A percentile compares a stretch with the other conserved stretches of the same genome.
Evolutionary conservation across 1,140 invertebrate species (phyloP).

Genomic region (Heliconius hermathena): DNA sequence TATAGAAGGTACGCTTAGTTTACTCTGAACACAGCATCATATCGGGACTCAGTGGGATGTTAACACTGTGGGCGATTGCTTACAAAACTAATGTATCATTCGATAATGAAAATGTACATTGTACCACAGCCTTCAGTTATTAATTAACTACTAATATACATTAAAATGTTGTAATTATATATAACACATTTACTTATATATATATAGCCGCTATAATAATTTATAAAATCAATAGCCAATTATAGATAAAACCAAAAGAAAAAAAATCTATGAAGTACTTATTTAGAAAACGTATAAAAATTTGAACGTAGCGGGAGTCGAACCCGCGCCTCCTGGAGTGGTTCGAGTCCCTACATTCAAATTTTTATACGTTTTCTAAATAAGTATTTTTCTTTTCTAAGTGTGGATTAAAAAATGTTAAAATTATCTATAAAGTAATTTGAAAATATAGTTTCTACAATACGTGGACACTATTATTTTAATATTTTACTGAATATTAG

Average conservation of each 20-base stretch:
- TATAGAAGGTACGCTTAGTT: slow-evolving; percentile 18
- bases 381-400: no score
- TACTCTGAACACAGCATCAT: slow-evolving; percentile 33
- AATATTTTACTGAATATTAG: not conserved
- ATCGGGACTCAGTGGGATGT: slow-evolving; percentile 20
- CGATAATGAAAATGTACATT: not conserved
- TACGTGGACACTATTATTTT: not conserved
- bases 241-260: no score
- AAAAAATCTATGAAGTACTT: not conserved
- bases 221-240: no score
- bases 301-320: no score
- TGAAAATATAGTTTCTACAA: not conserved
- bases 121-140: slow-evolving; percentile 2
- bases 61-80: slow-evolving; percentile 14
- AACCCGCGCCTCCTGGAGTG: no score
- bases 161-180: not conserved
- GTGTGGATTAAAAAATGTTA: no score
- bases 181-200: not conserved
- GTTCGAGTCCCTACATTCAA: no score
- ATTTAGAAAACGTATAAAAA: no score
- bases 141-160: not conserved
- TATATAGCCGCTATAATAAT: not conserved
- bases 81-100: slow-evolving; percentile 6
- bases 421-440: not conserved
- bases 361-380: no score